These are phyloP conservation scores for Channa argus DNA, from an alignment of 2,113 vertebrate species.

Conservation along the genomic window DNA sequence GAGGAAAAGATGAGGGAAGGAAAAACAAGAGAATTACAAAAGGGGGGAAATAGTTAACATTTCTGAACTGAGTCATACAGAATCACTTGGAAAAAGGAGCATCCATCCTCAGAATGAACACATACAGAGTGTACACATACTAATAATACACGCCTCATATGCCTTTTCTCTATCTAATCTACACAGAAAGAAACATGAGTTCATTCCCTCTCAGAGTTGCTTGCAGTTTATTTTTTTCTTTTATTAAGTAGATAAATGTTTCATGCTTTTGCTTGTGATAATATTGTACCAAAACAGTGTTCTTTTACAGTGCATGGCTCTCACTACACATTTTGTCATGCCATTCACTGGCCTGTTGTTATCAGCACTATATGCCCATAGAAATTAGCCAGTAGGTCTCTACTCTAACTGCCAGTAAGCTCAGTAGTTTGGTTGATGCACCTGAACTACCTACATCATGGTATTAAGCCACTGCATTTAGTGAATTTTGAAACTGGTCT, in stretches of 20 bases:
- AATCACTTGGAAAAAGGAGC: neutral
- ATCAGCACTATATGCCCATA: too few relatives aligned
- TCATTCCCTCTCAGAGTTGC: neutral
- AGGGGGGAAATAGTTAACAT: neutral
- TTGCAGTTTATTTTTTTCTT: slow-evolving; percentile 12
- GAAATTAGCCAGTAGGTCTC: too few relatives aligned
- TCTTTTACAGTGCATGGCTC: neutral
- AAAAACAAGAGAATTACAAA: slow-evolving; percentile 41
- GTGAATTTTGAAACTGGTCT: too few relatives aligned
- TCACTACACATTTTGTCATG: too few relatives aligned
- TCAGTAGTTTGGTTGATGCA: too few relatives aligned
- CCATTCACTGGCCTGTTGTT: too few relatives aligned
- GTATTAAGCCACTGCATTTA: too few relatives aligned
- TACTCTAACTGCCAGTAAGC: too few relatives aligned
- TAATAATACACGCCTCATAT: slow-evolving; percentile 4
- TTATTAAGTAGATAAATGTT: slow-evolving; percentile 7
- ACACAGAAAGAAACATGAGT: neutral
- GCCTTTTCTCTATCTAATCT: neutral
- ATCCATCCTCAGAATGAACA: slow-evolving; percentile 31
- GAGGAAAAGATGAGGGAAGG: slow-evolving; percentile 26
- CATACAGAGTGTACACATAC: slow-evolving; percentile 25
- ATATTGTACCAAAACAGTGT: slow-evolving; percentile 7
- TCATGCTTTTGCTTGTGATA: slow-evolving; percentile 3
- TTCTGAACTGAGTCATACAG: slow-evolving; percentile 1
- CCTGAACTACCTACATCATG: too few relatives aligned